Evolutionary conservation across 2,888 invertebrate species (phyloP), one percentile per base, ranked within the genome.

Genomic region (Tinea trinotella): DNA sequence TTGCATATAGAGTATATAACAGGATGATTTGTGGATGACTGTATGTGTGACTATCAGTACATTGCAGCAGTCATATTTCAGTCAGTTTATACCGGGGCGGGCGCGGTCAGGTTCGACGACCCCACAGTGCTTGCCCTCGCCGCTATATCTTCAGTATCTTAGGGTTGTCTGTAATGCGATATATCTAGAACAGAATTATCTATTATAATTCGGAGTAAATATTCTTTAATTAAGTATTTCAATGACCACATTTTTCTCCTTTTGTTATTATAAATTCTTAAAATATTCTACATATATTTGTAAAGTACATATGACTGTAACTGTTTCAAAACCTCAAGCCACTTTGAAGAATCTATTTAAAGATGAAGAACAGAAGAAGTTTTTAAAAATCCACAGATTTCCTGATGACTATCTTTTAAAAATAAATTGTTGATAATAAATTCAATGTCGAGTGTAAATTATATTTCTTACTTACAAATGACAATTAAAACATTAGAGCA

Each of bases 1-100:
- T 15, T 15, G 40, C 13, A 40, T n/a, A 15, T 40, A 40, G 7
- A 40, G 40, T 13, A 40, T 15, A 40, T 4, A 40, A 40, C 40
- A 13, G 40, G 40, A 15, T 40, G 15, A 15, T 13, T 12, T 2
- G 13, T 13, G 13, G 6, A 15, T 7, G 40, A 13, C 40, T 40
- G 40, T n/a, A 40, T 13, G 13, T 40, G 40, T 15, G 40, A 40
- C 40, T 13, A 40, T 40, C 40, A 13, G 40, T 46, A 46, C 46
- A 46, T 46, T 46, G 46, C 46, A 46, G 19, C 46, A 46, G 46
- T 46, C 22, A 50, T 50, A 50, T 50, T 50, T 50, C n/a, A 50
- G 50, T 19, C 50, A 24, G 24, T 50, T 50, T 50, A 24, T 50
- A 50, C 15, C 22, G 50, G 48, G 24, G 24, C 50, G 22, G 50